phyloP scores from a whole-genome alignment of 1,140 invertebrate genomes.

The Artemia franciscana region DNA sequence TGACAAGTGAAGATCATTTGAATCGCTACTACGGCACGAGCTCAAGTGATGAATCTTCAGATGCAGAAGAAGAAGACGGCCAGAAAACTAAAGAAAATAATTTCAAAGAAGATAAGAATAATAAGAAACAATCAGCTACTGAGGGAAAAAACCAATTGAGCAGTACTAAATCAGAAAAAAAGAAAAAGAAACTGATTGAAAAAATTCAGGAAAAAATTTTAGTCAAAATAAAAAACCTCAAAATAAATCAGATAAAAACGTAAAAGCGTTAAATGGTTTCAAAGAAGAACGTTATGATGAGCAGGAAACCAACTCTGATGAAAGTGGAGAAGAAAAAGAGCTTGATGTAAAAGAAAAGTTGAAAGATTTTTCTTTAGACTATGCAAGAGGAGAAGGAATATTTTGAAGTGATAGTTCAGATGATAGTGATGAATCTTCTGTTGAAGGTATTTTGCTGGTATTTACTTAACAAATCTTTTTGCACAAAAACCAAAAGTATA shows the following conservation, averaged over 20 bases:
- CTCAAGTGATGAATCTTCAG: conserved; percentile 28
- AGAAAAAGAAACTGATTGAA: neutral
- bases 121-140: neutral
- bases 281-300: neutral
- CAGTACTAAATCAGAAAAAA: neutral
- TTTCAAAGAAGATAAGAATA: neutral
- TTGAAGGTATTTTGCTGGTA: too few relatives aligned
- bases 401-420: conserved; percentile 54
- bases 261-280: neutral
- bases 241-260: neutral
- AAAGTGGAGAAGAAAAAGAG: conserved; percentile 9
- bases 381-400: conserved; percentile 61
- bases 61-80: conserved; percentile 9
- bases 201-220: neutral
- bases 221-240: conserved; percentile 1
- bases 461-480: too few relatives aligned
- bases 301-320: conserved; percentile 4
- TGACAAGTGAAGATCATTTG: conserved; percentile 55
- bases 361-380: conserved; percentile 47
- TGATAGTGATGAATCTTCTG: conserved; percentile 36
- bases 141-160: neutral
- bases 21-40: conserved; percentile 61
- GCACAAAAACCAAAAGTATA: too few relatives aligned
- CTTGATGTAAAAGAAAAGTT: conserved; percentile 24
- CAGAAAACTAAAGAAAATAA: conserved; percentile 5